These are phyloP conservation scores for Henricia sp. DNA, from an alignment of 53 echinoderm and acorn worm genomes.

Conservation along the genomic window DNA sequence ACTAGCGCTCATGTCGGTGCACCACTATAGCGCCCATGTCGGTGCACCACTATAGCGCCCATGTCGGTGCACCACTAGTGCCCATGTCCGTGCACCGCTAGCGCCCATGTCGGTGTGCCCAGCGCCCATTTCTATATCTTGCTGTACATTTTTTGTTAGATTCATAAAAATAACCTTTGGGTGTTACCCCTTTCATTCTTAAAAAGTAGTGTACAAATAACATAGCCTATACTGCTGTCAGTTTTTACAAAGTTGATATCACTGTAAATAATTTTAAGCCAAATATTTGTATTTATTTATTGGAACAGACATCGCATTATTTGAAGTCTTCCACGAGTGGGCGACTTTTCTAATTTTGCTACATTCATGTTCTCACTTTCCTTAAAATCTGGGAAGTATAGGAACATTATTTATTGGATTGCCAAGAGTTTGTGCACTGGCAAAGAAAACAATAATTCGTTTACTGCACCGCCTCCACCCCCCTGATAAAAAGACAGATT, in stretches of 20 bases:
- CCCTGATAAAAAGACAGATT: no score
- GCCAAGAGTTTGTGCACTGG: slow-evolving; percentile 25
- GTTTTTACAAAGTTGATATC: slow-evolving; percentile 14
- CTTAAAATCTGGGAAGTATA: neutral
- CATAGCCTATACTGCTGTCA: neutral
- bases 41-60: no score
- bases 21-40: no score
- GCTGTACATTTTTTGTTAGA: no score
- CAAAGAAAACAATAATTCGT: neutral
- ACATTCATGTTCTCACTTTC: neutral
- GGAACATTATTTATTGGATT: slow-evolving; percentile 51
- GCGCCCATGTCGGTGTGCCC: no score
- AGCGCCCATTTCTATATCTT: no score
- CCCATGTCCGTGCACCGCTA: no score
- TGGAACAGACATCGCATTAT: slow-evolving; percentile 33
- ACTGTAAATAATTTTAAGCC: slow-evolving; percentile 48
- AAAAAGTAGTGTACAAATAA: slow-evolving; percentile 28
- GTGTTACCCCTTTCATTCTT: neutral
- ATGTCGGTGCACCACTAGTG: no score
- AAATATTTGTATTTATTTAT: slow-evolving; percentile 66
- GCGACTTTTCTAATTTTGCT: slow-evolving; percentile 2
- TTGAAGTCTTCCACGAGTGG: slow-evolving; percentile 32
- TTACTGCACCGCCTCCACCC: no score
- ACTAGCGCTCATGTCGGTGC: no score
- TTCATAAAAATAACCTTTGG: no score